These are phyloP conservation scores for Pampusana beccarii DNA, from an alignment of 2,113 vertebrate species.

Conservation along the genomic window DNA sequence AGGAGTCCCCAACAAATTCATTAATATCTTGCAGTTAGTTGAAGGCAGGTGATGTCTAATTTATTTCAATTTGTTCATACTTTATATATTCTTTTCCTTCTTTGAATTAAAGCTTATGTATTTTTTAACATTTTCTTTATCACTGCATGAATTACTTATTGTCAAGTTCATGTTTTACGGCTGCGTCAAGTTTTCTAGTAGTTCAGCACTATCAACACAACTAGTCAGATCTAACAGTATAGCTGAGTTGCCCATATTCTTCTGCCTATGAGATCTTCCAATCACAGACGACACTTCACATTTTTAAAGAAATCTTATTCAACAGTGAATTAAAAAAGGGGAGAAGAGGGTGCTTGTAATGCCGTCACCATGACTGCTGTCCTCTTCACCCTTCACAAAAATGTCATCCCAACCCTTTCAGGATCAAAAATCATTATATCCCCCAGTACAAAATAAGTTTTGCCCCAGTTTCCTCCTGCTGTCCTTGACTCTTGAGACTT, in stretches of 20 bases:
- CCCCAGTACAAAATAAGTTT: not conserved
- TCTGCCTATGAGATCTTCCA: not conserved
- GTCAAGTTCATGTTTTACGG: not conserved
- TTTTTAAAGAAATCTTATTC: not conserved
- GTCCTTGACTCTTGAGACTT: not conserved
- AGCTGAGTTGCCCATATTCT: not conserved
- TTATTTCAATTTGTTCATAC: not conserved
- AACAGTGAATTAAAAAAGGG: not conserved
- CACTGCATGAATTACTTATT: not conserved
- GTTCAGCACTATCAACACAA: not conserved
- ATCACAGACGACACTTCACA: not conserved
- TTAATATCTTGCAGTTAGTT: not conserved
- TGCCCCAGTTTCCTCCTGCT: not conserved
- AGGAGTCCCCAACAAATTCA: not conserved
- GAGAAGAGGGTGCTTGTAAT: not conserved
- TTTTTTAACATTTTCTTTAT: not conserved
- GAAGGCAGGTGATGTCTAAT: not conserved
- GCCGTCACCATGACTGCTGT: not conserved
- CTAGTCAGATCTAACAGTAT: not conserved
- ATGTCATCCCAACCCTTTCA: not conserved
- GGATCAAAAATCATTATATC: not conserved
- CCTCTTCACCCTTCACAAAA: not conserved
- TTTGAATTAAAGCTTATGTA: not conserved
- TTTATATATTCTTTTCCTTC: not conserved
- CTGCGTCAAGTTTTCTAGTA: not conserved